Evolutionary conservation across 2,888 invertebrate species (phyloP), one percentile per base, ranked within the genome.

Genomic region (Palloptera scutellata): DNA sequence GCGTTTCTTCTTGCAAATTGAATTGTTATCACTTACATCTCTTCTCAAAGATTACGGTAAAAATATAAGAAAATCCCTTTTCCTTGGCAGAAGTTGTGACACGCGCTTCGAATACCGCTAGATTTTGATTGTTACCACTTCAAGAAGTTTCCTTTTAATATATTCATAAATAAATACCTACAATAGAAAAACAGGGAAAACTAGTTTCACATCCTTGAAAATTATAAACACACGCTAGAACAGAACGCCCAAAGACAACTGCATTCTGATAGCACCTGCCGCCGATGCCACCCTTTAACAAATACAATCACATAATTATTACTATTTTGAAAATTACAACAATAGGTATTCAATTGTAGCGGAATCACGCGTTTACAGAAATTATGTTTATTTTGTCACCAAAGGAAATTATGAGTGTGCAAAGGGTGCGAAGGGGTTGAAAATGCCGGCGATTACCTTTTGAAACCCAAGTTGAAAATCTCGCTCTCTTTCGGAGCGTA

Each of bases 61-160:
- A 30, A 30, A 30, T 30, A 30, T 30, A 30, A 4, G 30, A 6
- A 30, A 30, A 30, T 30, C 30, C 6, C 30, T 30, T n/a, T 30
- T 4, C 30, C 30, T 30, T 30, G 30, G 30, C 30, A 30, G 12
- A 54, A 54, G 55, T 20, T 54, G 5, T 54, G 55, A 54, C 55
- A 54, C 55, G 55, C 55, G 15, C 9, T 20, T 54, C 2, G 6
- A 19, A 54, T 20, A 54, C 3, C 55, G 55, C 20, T 54, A 54
- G 19, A n/a, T 54, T 17, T 13, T 15, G 4, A 12, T 12, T 54
- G 17, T 20, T 4, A 15, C 20, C 20, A 30, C 30, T 30, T 30
- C 30, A 30, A 30, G 30, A 30, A 30, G 30, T 30, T 30, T 30
- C 30, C 6, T 30, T 30, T 30, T 30, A 30, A 30, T 30, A 30